Percentiles rank a stretch among this genome's conserved stretches.
Evolutionary conservation across 2,113 vertebrate genomes (phyloP).

Genomic region (Chloropsis cyanopogon): DNA sequence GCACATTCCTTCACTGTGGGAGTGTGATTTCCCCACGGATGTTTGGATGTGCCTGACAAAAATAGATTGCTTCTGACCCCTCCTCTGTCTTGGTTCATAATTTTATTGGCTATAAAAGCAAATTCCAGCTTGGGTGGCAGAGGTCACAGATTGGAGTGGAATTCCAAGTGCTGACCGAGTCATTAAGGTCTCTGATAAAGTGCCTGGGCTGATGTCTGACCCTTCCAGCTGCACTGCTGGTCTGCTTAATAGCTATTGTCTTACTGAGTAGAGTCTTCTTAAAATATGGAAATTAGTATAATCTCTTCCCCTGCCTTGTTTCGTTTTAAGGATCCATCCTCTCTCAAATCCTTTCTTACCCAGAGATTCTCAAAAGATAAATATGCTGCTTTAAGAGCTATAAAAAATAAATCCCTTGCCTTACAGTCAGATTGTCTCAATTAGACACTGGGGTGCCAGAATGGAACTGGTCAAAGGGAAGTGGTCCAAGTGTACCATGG

Average conservation of each 20-base stretch:
- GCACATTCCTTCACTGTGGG: neutral
- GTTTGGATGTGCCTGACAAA: neutral
- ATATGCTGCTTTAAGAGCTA: neutral
- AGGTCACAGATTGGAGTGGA: neutral
- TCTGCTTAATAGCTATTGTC: neutral
- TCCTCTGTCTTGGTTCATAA: neutral
- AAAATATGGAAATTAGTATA: neutral
- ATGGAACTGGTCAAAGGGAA: neutral
- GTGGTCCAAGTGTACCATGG: neutral
- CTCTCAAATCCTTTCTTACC: neutral
- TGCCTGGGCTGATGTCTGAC: neutral
- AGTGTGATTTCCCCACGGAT: neutral
- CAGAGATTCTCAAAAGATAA: neutral
- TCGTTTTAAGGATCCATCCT: neutral
- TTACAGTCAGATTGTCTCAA: neutral
- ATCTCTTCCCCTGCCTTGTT: neutral
- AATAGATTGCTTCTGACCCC: neutral
- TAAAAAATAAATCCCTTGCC: neutral
- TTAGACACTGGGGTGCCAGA: neutral
- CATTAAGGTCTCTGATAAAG: neutral
- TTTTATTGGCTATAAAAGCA: constrained; percentile 1
- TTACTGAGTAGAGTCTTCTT: neutral
- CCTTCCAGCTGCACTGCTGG: neutral
- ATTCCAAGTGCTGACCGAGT: neutral
- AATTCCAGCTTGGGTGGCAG: neutral